Percentiles rank a stretch among this genome's conserved stretches.
phyloP scores from a whole-genome alignment of 2,797 vertebrate species.

The Helicolenus hilgendorfi region DNA sequence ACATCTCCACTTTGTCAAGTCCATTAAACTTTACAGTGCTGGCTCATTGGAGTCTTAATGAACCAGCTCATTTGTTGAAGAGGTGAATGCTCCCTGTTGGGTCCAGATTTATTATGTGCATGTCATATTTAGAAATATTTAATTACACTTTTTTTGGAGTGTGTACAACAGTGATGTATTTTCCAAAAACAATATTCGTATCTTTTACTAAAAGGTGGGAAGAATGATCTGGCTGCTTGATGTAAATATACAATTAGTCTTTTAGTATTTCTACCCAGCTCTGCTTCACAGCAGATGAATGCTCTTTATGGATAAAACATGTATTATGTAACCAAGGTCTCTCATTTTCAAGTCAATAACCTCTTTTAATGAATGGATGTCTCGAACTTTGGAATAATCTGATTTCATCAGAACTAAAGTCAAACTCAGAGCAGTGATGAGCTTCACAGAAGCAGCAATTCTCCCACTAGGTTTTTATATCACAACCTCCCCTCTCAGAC shows the following conservation, averaged over 20 bases:
- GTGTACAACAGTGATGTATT: not conserved
- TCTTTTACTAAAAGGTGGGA: not conserved
- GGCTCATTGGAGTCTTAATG: constrained; percentile 49
- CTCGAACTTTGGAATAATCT: not conserved
- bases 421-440: not conserved
- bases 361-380: not conserved
- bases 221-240: not conserved
- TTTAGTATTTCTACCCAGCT: not conserved
- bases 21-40: constrained; percentile 57
- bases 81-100: not conserved
- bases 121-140: not conserved
- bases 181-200: not conserved
- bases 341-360: not conserved
- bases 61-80: constrained; percentile 35
- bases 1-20: constrained; percentile 52
- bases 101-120: constrained; percentile 9
- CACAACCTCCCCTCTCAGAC: not conserved
- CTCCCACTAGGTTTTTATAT: not conserved
- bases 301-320: not conserved
- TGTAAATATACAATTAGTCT: not conserved
- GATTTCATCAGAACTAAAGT: not conserved
- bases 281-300: not conserved
- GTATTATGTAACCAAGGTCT: not conserved
- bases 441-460: not conserved
- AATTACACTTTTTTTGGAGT: not conserved